Evolutionary conservation across 2,888 invertebrate genomes (phyloP).

Genomic region (Lampropteryx suffumata): DNA sequence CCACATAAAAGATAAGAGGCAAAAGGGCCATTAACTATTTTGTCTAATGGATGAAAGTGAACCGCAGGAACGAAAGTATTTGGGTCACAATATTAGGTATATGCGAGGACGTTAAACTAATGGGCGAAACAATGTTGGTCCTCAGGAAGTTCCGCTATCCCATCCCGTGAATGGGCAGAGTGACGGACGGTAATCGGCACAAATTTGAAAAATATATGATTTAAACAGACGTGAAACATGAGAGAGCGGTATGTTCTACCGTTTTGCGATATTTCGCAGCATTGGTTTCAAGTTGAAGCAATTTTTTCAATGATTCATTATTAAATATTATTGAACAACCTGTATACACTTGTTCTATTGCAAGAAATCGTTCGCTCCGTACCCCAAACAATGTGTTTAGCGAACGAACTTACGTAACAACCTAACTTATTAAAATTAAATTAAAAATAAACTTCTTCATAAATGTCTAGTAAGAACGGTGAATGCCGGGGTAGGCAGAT

Average conservation of each 20-base stretch:
- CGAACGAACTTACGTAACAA: no score
- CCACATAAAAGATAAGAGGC: slow-evolving; percentile 30
- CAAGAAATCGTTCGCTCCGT: no score
- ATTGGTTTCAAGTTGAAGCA: neutral
- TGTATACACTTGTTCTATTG: no score
- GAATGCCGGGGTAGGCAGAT: no score
- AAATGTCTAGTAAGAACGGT: no score
- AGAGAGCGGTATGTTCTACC: neutral
- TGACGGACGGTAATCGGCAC: slow-evolving; percentile 10
- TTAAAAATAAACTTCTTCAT: no score
- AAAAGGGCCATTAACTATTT: slow-evolving; percentile 36
- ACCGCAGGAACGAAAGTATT: slow-evolving; percentile 35
- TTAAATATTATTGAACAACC: no score
- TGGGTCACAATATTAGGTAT: slow-evolving; percentile 34
- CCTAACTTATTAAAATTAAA: no score
- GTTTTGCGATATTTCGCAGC: neutral
- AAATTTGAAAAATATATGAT: neutral
- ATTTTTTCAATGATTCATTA: no score
- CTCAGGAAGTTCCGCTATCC: slow-evolving; percentile 22
- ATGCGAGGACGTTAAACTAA: slow-evolving; percentile 34
- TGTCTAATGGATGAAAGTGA: slow-evolving; percentile 34
- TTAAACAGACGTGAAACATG: neutral
- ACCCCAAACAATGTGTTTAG: no score
- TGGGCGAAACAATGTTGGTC: slow-evolving; percentile 34
- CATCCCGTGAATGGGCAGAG: slow-evolving; percentile 1